Conservation (phyloP, 2,797 vertebrate genomes). For the Cercopithecus diana region DNA sequence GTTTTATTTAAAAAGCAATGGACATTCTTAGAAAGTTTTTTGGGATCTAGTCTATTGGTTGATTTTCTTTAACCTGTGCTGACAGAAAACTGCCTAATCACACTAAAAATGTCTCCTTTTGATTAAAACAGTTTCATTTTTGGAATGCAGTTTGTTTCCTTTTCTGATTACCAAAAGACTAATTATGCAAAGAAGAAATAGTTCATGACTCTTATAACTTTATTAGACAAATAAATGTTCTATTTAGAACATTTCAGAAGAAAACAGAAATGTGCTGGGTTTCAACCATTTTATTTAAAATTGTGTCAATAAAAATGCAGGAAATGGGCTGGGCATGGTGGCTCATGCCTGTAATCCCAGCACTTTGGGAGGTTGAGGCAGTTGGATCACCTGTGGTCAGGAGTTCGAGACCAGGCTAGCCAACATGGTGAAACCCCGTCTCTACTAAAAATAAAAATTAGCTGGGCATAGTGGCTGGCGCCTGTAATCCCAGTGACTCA, state of each 20-base stretch:
- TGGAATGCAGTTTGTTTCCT: not conserved
- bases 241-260: conserved; percentile 37
- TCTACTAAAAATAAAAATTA: not conserved
- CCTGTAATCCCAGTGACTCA: not conserved
- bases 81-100: conserved; percentile 48
- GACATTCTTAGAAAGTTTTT: conserved; percentile 3
- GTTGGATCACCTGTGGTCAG: not conserved
- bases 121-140: not conserved
- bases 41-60: not conserved
- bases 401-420: not conserved
- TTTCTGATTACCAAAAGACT: conserved; percentile 26
- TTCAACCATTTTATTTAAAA: conserved; percentile 67
- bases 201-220: not conserved
- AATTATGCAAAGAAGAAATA: conserved; percentile 27
- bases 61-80: conserved; percentile 35
- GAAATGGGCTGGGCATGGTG: not conserved
- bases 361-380: not conserved
- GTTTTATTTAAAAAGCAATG: conserved; percentile 12
- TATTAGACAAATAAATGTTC: not conserved
- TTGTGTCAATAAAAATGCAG: not conserved
- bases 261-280: conserved; percentile 16
- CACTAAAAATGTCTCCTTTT: conserved; percentile 4
- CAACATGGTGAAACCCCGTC: not conserved
- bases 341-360: not conserved
- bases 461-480: not conserved